A percentile compares a stretch with the other conserved stretches of the same genome.
phyloP scores from a whole-genome alignment of 1,140 invertebrate species.

The Brachionus angularis region DNA sequence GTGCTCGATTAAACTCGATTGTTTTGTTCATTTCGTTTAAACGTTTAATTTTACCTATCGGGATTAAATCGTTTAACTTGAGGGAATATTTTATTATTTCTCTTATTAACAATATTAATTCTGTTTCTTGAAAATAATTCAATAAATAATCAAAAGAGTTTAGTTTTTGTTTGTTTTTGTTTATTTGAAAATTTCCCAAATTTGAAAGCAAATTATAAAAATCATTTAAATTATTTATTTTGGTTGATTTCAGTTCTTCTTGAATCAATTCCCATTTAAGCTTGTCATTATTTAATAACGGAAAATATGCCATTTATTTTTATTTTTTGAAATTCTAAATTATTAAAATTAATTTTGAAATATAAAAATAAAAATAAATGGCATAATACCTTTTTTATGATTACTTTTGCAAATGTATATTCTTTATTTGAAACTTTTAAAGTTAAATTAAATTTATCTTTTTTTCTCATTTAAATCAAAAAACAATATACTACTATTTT shows the following conservation, averaged over 20 bases:
- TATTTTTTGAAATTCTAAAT: no score
- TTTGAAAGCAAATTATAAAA: background rate
- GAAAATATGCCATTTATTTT: background rate
- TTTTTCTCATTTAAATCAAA: no score
- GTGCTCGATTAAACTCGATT: background rate
- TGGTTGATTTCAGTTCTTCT: background rate
- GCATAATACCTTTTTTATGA: no score
- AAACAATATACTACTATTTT: no score
- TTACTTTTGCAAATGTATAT: no score
- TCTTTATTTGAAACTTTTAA: no score
- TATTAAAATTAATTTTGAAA: no score
- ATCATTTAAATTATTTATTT: background rate
- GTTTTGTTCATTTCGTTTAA: background rate
- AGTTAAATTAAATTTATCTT: no score
- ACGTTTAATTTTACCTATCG: background rate
- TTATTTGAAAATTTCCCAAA: background rate
- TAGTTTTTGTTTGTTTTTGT: background rate
- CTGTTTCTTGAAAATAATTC: background rate
- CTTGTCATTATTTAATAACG: background rate
- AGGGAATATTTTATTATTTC: conserved; percentile 1
- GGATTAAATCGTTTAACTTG: background rate
- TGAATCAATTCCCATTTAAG: background rate
- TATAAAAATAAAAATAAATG: no score
- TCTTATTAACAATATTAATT: background rate
- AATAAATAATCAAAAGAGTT: background rate